Conservation (phyloP, 92 coral and sea anemone species). For the Phymanthus crucifer region DNA sequence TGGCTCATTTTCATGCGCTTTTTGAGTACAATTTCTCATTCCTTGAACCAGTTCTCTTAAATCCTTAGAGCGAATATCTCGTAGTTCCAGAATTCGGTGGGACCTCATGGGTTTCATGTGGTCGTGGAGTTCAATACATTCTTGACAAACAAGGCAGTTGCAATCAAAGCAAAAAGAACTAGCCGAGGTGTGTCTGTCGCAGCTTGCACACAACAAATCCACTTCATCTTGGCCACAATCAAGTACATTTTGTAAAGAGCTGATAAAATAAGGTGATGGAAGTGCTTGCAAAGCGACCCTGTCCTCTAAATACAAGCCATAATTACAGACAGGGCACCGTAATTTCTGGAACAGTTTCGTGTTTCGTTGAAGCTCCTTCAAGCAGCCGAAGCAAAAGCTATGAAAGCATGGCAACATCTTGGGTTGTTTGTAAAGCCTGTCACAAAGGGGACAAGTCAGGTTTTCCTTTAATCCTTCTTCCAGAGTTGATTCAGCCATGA, state of each 20-base stretch:
- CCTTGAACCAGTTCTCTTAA: conserved; percentile 62
- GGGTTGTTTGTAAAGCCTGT: conserved; percentile 64
- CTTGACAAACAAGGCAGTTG: conserved; percentile 67
- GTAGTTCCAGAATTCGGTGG: conserved; percentile 56
- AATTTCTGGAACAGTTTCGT: conserved; percentile 34
- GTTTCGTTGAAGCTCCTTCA: conserved; percentile 45
- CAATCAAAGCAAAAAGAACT: conserved; percentile 76
- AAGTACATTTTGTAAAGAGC: conserved; percentile 63
- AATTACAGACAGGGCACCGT: conserved; percentile 66
- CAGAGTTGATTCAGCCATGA: conserved; percentile 33
- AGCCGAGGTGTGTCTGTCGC: conserved; percentile 57
- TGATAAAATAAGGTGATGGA: conserved; percentile 71
- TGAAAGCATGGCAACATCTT: conserved; percentile 75
- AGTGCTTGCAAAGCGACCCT: conserved; percentile 49
- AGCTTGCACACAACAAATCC: conserved; percentile 66
- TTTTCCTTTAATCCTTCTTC: conserved; percentile 46
- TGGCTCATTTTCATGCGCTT: conserved; percentile 59
- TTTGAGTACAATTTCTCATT: conserved; percentile 54
- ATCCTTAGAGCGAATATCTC: conserved; percentile 52
- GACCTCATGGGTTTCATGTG: conserved; percentile 64
- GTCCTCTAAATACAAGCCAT: conserved; percentile 45
- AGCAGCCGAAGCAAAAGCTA: conserved; percentile 68
- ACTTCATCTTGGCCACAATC: conserved; percentile 55
- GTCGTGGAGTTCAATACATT: conserved; percentile 67
- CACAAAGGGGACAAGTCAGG: conserved; percentile 66